These are phyloP conservation scores for Leistus spinibarbis DNA, from an alignment of 2,888 invertebrate genomes.

Conservation along the genomic window DNA sequence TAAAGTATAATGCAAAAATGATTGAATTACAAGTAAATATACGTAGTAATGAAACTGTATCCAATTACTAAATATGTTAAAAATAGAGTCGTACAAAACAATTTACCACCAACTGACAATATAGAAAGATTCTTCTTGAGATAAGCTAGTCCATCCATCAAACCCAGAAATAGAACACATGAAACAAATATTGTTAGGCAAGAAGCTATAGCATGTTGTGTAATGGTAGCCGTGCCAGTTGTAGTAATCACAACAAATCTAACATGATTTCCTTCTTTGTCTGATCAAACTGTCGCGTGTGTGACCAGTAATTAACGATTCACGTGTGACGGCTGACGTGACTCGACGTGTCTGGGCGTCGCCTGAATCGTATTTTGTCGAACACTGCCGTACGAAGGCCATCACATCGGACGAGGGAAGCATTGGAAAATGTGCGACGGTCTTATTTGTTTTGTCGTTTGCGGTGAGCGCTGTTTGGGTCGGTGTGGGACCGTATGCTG, in stretches of 20 bases:
- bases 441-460: constrained; percentile 21
- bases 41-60: not conserved
- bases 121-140: not conserved
- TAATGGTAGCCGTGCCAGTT: not conserved
- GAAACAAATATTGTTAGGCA: not conserved
- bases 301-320: not conserved
- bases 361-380: not conserved
- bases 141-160: not conserved
- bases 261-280: not conserved
- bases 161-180: not conserved
- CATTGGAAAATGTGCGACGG: not conserved
- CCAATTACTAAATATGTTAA: not conserved
- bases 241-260: not conserved
- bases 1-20: not conserved
- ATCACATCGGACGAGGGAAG: not conserved
- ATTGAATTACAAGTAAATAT: too few relatives aligned
- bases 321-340: not conserved
- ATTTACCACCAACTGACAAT: not conserved
- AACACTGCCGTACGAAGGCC: not conserved
- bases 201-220: not conserved
- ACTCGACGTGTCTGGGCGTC: not conserved
- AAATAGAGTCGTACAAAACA: not conserved
- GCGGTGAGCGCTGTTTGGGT: not conserved
- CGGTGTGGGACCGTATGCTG: not conserved
- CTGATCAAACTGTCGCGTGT: not conserved